Evolutionary conservation across 2,888 invertebrate genomes (phyloP).

Genomic region (Agrotis clavis): DNA sequence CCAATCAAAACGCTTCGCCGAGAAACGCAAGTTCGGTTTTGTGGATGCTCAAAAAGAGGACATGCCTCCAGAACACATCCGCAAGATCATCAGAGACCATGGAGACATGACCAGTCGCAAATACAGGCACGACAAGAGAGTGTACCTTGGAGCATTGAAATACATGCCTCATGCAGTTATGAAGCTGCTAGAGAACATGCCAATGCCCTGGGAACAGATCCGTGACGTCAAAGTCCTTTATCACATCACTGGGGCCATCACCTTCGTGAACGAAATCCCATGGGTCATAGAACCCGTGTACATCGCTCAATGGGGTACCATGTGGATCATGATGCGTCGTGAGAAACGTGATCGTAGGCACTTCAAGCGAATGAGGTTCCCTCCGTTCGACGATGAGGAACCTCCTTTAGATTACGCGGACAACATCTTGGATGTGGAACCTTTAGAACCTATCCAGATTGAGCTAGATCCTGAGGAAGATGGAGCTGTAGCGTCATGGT

Average conservation of each 20-base stretch:
- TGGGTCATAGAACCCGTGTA: conserved; percentile 99
- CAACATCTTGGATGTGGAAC: conserved; percentile 99
- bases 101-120: conserved; percentile 99
- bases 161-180: conserved; percentile 99
- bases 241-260: conserved; percentile 99
- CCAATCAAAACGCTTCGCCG: conserved; percentile 99
- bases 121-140: conserved; percentile 99
- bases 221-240: conserved; percentile 99
- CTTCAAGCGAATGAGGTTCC: conserved; percentile 99
- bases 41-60: conserved; percentile 99
- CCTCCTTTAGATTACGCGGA: conserved; percentile 99
- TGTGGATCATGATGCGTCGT: conserved; percentile 99
- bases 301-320: conserved; percentile 99
- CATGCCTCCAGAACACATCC: conserved; percentile 99
- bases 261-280: conserved; percentile 99
- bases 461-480: conserved; percentile 99
- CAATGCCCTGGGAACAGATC: conserved; percentile 99
- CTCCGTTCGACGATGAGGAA: conserved; percentile 99
- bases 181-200: conserved; percentile 99
- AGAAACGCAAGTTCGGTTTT: conserved; percentile 99
- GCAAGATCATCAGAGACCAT: conserved; percentile 99
- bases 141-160: conserved; percentile 99
- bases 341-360: conserved; percentile 99
- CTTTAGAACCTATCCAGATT: conserved; percentile 99
- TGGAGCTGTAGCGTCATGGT: conserved; percentile 97